Conservation (phyloP, 2,888 invertebrate genomes). For the Tetrapedia diversipes region DNA sequence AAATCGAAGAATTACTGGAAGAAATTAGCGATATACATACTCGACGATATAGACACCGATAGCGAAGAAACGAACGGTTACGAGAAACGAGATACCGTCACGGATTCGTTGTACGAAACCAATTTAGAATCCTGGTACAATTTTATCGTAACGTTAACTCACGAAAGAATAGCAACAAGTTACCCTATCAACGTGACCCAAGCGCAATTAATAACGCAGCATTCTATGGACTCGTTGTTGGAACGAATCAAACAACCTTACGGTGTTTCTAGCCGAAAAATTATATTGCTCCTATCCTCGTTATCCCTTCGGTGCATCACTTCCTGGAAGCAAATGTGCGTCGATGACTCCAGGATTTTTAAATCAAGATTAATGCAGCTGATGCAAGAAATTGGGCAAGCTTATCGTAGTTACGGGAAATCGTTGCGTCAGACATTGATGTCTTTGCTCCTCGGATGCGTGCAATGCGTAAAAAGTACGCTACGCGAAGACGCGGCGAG, state of each 20-base stretch:
- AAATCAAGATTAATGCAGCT: slow-evolving; percentile 74
- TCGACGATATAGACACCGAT: slow-evolving; percentile 63
- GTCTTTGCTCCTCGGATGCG: slow-evolving; percentile 76
- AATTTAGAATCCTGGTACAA: slow-evolving; percentile 81
- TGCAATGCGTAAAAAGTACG: slow-evolving; percentile 75
- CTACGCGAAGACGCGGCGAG: slow-evolving; percentile 73
- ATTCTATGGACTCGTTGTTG: slow-evolving; percentile 75
- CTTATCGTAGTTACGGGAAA: slow-evolving; percentile 76
- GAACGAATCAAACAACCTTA: slow-evolving; percentile 71
- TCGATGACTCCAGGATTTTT: slow-evolving; percentile 71
- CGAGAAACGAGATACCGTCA: slow-evolving; percentile 22
- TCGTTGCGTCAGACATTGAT: slow-evolving; percentile 77
- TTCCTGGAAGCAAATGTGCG: slow-evolving; percentile 76
- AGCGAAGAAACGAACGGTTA: slow-evolving; percentile 29
- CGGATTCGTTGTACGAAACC: slow-evolving; percentile 75
- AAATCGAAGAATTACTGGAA: slow-evolving; percentile 75
- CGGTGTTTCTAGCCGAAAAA: slow-evolving; percentile 70
- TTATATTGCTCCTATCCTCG: slow-evolving; percentile 77
- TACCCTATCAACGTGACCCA: slow-evolving; percentile 72
- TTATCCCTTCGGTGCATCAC: slow-evolving; percentile 78
- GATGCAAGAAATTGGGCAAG: slow-evolving; percentile 77
- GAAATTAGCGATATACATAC: slow-evolving; percentile 74
- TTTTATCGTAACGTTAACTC: slow-evolving; percentile 79
- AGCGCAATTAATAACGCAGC: slow-evolving; percentile 73
- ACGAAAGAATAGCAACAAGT: slow-evolving; percentile 74